Base-by-base conservation (phyloP, 1,140 invertebrate genomes). In the Phenacoccus solenopsis region DNA sequence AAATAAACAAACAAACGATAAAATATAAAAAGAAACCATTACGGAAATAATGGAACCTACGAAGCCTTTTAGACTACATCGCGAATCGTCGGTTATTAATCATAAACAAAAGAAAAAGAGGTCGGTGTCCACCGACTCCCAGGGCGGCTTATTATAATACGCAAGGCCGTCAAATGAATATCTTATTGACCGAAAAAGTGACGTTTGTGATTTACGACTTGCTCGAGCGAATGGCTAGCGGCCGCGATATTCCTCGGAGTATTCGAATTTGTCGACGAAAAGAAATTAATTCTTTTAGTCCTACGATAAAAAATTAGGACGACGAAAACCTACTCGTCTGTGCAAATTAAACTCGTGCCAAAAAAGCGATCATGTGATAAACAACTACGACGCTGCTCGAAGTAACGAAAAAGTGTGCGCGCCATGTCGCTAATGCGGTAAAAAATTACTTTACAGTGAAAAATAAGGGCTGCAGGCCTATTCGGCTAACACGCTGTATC, bases 121-220 rank as follows among this genome's bases (percentile, higher is more conserved):
- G 38, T 49, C 38, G 38, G 38, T 49, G 38, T 49, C 38, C 38
- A 49, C 12, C 12, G 20, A 49, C 38, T 49, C 38, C 38, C 38
- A 16, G 12, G 38, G 38, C 20, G 38, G 20, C 12, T 49, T 49
- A 49, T 49, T 49, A 49, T 49, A 49, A 49, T 49, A n/a, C 38
- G 20, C n/a, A n/a, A n/a, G n/a, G n/a, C 38, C 38, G 38, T 49
- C 38, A 49, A 49, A 49, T 49, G 38, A 49, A 49, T 49, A 49
- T 49, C 38, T 49, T 49, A 49, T 49, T 49, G 38, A 49, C 38
- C 38, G 38, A 49, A 49, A 49, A 49, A 49, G 38, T 49, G 38
- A 49, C 38, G 38, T n/a, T 49, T 49, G 13, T 49, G 38, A 49
- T 49, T 49, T 49, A 49, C 20, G 38, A 49, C 13, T 16, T n/a